Conservation (phyloP, 2,888 invertebrate species). For the Coremacera marginata region DNA sequence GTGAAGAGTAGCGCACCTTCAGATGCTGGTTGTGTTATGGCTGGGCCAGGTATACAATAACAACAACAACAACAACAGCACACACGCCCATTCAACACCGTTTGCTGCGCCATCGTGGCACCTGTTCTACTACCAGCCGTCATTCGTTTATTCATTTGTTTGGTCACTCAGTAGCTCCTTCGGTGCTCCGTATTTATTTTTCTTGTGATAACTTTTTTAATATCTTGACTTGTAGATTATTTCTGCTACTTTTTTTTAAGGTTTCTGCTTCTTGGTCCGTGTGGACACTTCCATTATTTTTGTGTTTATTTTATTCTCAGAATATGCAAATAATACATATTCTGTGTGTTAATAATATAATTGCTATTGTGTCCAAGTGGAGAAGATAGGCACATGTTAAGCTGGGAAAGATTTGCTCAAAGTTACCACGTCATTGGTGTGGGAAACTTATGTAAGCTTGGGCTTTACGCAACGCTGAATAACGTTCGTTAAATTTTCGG, state of each 20-base stretch:
- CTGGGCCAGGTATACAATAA: neutral
- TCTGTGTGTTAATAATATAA: conserved; percentile 5
- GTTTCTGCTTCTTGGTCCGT: neutral
- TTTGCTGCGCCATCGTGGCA: neutral
- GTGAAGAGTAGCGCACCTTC: conserved; percentile 35
- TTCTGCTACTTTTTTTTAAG: neutral
- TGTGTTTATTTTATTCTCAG: neutral
- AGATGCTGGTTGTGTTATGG: neutral
- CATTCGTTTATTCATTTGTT: neutral
- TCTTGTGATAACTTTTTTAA: no score
- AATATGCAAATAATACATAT: conserved; percentile 6
- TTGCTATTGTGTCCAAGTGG: neutral
- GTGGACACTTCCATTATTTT: neutral
- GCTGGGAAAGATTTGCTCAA: neutral
- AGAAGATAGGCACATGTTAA: neutral
- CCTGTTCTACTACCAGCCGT: neutral
- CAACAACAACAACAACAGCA: neutral
- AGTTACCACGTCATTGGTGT: no score
- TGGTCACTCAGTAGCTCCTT: neutral
- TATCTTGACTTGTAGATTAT: no score
- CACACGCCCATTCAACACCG: conserved; percentile 1
- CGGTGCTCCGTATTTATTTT: no score
- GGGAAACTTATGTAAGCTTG: no score
- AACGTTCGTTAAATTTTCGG: no score
- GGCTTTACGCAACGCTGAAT: no score